Base-by-base conservation (phyloP, 2,888 invertebrate genomes). In the Ganaspis brasiliensis region DNA sequence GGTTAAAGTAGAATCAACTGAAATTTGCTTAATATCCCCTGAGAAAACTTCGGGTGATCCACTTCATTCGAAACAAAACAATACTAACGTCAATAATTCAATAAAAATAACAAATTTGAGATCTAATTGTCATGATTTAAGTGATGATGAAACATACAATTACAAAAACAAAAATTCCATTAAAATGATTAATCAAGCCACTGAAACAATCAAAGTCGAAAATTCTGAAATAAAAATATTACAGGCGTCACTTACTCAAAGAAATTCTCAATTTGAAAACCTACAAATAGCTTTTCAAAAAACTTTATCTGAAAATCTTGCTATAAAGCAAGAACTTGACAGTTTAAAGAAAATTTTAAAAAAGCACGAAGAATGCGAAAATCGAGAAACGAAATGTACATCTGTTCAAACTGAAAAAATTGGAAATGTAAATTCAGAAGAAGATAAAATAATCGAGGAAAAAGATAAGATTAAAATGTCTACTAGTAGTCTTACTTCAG, bases 291-390 rank as follows among this genome's bases (percentile, higher is more conserved):
- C 83, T 1, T 89, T 88, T 79, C 86, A 88, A 16, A 88, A 82
- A 78, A 83, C 85, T 1, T 49, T 90, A 4, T 71, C 83, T 0
- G 88, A 90, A 70, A 90, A 89, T 77, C 75, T 87, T 4, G 81
- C 83, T 52, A 85, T 90, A 78, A 89, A 86, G 75, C 82, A 83
- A 26, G 87, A 90, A 74, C 49, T 89, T 6, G 86, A 88, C n/a
- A 80, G 74, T 16, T 37, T 87, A 37, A 85, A 78, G 73, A 85
- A 86, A 21, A 79, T 77, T 2, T 56, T 87, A n/a, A 61, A 40
- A 72, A 71, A 72, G 35, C 31, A 72, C 10, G 49, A 26, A 4
- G 31, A 81, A 4, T 77, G 78, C 37, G 72, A 82, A 16, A 77
- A 55, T 35, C 74, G 81, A 26, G 70, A 73, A 63, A 77, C 76